phyloP scores from a whole-genome alignment of 2,888 invertebrate species.

The Toxonevra muliebris region DNA sequence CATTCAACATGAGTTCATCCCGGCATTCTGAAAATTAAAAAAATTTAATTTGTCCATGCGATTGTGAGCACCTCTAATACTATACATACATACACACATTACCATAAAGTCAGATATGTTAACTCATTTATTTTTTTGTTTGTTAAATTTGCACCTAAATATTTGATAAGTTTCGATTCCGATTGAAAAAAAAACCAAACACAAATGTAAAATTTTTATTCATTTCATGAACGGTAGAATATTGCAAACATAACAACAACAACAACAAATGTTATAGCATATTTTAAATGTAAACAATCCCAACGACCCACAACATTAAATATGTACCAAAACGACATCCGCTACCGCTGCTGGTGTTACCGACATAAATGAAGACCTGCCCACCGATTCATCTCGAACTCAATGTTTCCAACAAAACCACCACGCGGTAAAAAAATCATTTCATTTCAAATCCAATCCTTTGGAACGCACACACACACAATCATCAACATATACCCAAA shows the following conservation, averaged over 20 bases:
- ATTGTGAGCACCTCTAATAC: no score
- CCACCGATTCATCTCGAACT: slow-evolving; percentile 7
- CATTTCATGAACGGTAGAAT: slow-evolving; percentile 29
- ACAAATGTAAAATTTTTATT: slow-evolving; percentile 42
- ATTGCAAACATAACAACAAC: slow-evolving; percentile 14
- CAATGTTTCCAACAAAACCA: neutral
- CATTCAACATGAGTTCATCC: no score
- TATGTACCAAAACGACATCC: slow-evolving; percentile 54
- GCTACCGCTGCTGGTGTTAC: slow-evolving; percentile 16
- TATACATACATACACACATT: slow-evolving; percentile 43
- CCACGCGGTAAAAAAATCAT: slow-evolving; percentile 28
- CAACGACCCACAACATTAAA: slow-evolving; percentile 48
- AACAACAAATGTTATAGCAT: slow-evolving; percentile 1
- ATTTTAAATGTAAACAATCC: slow-evolving; percentile 38
- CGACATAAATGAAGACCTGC: slow-evolving; percentile 17
- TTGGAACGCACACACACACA: slow-evolving; percentile 26
- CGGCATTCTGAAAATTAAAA: no score
- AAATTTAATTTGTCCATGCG: no score
- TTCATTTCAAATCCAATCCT: slow-evolving; percentile 47
- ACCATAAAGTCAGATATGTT: slow-evolving; percentile 59
- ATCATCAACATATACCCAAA: slow-evolving; percentile 13
- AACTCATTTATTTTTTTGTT: slow-evolving; percentile 48
- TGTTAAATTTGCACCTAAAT: slow-evolving; percentile 56
- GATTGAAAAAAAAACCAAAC: slow-evolving; percentile 40
- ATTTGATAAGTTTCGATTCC: slow-evolving; percentile 64